Evolutionary conservation across 2,888 invertebrate species (phyloP).

Genomic region (Halictus ligatus): DNA sequence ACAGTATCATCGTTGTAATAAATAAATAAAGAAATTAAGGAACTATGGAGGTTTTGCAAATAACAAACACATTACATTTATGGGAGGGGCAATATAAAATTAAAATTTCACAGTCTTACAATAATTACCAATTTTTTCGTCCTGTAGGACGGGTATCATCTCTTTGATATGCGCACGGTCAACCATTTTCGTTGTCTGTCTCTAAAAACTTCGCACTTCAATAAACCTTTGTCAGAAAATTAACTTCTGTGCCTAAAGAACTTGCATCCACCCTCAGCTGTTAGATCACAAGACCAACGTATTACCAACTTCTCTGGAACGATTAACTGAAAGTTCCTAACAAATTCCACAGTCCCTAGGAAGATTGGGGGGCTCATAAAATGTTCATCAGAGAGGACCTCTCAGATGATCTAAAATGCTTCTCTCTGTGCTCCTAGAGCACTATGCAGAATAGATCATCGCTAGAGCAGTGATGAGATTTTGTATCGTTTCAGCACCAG

Average conservation of each 20-base stretch:
- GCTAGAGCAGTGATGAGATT: too few relatives aligned
- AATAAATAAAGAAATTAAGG: constrained; percentile 35
- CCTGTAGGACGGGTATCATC: constrained; percentile 91
- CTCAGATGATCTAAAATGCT: too few relatives aligned
- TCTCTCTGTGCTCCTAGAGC: too few relatives aligned
- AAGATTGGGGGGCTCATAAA: too few relatives aligned
- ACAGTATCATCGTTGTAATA: background rate
- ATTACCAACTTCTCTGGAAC: constrained; percentile 39
- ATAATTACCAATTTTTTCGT: constrained; percentile 93
- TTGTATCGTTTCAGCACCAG: too few relatives aligned
- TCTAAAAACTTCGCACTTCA: constrained; percentile 28
- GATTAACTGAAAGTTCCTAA: background rate
- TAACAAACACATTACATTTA: constrained; percentile 59
- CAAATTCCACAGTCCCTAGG: too few relatives aligned
- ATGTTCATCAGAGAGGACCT: too few relatives aligned
- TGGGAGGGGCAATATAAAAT: constrained; percentile 80
- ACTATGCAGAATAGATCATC: too few relatives aligned
- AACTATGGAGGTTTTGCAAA: constrained; percentile 36
- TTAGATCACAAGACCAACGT: constrained; percentile 75
- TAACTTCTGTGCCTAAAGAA: constrained; percentile 11
- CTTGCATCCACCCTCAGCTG: constrained; percentile 68
- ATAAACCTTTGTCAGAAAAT: constrained; percentile 8
- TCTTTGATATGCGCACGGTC: constrained; percentile 86
- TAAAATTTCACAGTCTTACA: constrained; percentile 38
- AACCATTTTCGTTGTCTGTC: constrained; percentile 72